Percentiles rank a stretch among this genome's conserved stretches.
Evolutionary conservation across 2,888 invertebrate genomes (phyloP).

Genomic region (Ctena decussata): DNA sequence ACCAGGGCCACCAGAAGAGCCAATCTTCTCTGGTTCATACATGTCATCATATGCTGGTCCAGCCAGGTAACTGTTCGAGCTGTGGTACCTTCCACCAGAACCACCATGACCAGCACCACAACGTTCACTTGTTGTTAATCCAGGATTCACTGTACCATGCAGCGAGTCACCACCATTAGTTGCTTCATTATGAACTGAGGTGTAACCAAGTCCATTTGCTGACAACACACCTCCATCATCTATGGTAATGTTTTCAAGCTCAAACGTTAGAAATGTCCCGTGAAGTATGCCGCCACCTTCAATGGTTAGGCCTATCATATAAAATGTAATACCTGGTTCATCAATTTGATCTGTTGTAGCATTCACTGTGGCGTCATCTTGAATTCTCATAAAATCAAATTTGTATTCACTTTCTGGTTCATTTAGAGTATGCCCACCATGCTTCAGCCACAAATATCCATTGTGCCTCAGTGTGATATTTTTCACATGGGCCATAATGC

Average conservation of each 20-base stretch:
- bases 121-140: slow-evolving; percentile 56
- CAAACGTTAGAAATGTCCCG: slow-evolving; percentile 71
- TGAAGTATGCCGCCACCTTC: slow-evolving; percentile 79
- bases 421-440: slow-evolving; percentile 73
- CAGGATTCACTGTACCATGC: slow-evolving; percentile 76
- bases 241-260: slow-evolving; percentile 75
- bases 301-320: slow-evolving; percentile 65
- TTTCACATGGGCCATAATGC: slow-evolving; percentile 72
- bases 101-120: slow-evolving; percentile 79
- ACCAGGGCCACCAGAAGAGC: slow-evolving; percentile 74
- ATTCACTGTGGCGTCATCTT: slow-evolving; percentile 74
- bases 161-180: slow-evolving; percentile 69
- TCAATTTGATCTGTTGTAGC: slow-evolving; percentile 75
- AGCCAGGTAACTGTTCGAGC: slow-evolving; percentile 37
- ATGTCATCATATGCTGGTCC: slow-evolving; percentile 77
- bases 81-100: slow-evolving; percentile 70
- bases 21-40: slow-evolving; percentile 77
- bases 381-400: slow-evolving; percentile 73
- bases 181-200: slow-evolving; percentile 61
- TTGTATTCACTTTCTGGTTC: slow-evolving; percentile 67
- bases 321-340: slow-evolving; percentile 73
- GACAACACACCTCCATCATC: slow-evolving; percentile 76
- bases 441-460: slow-evolving; percentile 78
- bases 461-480: slow-evolving; percentile 78
- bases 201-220: slow-evolving; percentile 77